phyloP scores from a whole-genome alignment of 2,888 invertebrate genomes.

The Dasysyrphus tricinctus region DNA sequence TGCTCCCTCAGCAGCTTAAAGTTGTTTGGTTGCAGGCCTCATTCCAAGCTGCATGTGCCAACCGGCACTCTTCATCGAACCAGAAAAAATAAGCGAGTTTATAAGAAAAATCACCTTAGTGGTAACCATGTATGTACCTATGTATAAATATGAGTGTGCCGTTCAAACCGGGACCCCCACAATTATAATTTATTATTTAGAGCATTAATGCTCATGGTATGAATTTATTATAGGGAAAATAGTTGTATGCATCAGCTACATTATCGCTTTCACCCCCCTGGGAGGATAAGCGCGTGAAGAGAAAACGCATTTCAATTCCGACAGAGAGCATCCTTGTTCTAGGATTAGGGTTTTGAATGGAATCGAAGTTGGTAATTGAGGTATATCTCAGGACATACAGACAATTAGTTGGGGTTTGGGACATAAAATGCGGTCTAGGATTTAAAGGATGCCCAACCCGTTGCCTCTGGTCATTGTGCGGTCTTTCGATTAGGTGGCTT shows the following conservation, averaged over 20 bases:
- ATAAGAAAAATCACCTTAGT: not conserved
- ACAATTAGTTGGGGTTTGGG: conserved; percentile 33
- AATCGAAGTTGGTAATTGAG: conserved; percentile 31
- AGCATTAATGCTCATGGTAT: conserved; percentile 74
- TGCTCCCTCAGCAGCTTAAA: no score
- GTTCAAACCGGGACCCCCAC: conserved; percentile 61
- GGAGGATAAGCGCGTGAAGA: conserved; percentile 60
- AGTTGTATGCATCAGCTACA: conserved; percentile 39
- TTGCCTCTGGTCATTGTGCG: conserved; percentile 55
- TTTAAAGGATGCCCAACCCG: conserved; percentile 34
- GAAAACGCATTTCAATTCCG: conserved; percentile 62
- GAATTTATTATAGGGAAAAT: conserved; percentile 74
- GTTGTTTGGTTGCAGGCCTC: no score
- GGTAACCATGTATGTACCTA: conserved; percentile 6
- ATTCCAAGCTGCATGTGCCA: no score
- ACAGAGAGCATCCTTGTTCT: conserved; percentile 45
- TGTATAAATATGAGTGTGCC: not conserved
- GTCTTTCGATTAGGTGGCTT: conserved; percentile 58
- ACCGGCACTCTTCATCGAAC: no score
- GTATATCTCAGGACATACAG: conserved; percentile 39
- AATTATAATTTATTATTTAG: conserved; percentile 74
- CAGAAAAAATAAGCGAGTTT: no score
- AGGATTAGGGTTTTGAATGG: conserved; percentile 35
- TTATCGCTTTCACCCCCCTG: conserved; percentile 31
- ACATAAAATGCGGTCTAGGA: conserved; percentile 47